Evolutionary conservation across 2,888 invertebrate genomes (phyloP).

Genomic region (Drosophila birchii): DNA sequence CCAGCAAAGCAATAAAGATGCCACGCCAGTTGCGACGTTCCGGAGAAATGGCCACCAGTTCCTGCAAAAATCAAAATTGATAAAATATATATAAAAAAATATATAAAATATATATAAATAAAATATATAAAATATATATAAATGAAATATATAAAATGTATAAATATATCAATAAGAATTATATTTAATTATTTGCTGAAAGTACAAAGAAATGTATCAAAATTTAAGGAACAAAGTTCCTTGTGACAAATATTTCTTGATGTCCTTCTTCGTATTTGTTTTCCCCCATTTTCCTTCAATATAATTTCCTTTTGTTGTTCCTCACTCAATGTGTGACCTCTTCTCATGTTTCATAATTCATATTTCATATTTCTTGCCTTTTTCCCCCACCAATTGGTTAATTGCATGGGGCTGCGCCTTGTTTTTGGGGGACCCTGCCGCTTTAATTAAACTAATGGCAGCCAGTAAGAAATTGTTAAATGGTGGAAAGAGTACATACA

Average conservation of each 20-base stretch:
- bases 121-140: neutral
- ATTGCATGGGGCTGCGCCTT: conserved; percentile 38
- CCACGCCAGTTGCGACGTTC: conserved; percentile 97
- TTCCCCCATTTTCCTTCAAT: neutral
- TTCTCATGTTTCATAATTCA: neutral
- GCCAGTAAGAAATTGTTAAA: neutral
- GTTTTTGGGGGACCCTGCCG: conserved; percentile 11
- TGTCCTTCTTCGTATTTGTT: neutral
- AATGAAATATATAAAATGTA: neutral
- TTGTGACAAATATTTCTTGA: no score
- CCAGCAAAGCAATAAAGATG: conserved; percentile 95
- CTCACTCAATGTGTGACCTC: neutral
- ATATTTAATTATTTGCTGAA: neutral
- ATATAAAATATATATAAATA: neutral
- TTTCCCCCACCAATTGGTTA: conserved; percentile 25
- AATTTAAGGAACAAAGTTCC: neutral
- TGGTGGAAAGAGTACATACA: no score
- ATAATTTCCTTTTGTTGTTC: neutral
- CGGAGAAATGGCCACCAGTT: conserved; percentile 94
- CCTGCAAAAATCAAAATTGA: conserved; percentile 89
- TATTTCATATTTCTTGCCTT: conserved; percentile 6
- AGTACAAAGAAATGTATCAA: neutral
- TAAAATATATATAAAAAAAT: neutral
- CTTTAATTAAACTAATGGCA: conserved; percentile 43
- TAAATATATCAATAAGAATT: neutral